These are phyloP conservation scores for Diceros bicornis DNA, from an alignment of 2,797 vertebrate species.

Conservation along the genomic window DNA sequence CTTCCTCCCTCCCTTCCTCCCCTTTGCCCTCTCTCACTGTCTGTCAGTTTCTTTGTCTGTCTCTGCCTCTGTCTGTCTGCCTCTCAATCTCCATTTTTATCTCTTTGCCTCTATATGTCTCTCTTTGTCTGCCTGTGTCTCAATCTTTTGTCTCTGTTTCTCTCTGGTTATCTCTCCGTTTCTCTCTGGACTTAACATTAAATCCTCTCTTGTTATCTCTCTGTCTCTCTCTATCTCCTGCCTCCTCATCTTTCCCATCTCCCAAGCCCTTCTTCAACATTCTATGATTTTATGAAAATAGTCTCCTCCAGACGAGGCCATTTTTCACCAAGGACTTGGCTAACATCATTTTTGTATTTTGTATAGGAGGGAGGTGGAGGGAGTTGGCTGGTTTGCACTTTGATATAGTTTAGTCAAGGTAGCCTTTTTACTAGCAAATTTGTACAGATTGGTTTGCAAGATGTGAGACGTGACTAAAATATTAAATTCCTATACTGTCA, in stretches of 20 bases:
- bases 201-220: not conserved
- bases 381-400: not conserved
- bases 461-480: conserved; percentile 73
- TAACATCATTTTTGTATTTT: not conserved
- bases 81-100: not conserved
- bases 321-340: rapidly evolving
- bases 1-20: no score
- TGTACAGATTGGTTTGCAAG: conserved; percentile 62
- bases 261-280: not conserved
- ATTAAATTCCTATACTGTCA: conserved; percentile 55
- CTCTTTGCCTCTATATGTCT: not conserved
- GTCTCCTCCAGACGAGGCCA: not conserved
- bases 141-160: not conserved
- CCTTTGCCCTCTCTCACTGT: not conserved
- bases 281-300: not conserved
- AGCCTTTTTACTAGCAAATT: conserved; percentile 67
- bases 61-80: not conserved
- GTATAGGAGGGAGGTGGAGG: not conserved
- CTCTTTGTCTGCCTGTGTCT: not conserved
- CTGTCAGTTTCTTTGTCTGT: not conserved
- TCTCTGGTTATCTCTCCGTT: not conserved
- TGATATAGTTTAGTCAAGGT: not conserved
- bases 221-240: not conserved
- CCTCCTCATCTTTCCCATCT: not conserved
- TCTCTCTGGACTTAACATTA: not conserved